Conservation (phyloP, 2,888 invertebrate species). For the Ceratothoa steindachneri region DNA sequence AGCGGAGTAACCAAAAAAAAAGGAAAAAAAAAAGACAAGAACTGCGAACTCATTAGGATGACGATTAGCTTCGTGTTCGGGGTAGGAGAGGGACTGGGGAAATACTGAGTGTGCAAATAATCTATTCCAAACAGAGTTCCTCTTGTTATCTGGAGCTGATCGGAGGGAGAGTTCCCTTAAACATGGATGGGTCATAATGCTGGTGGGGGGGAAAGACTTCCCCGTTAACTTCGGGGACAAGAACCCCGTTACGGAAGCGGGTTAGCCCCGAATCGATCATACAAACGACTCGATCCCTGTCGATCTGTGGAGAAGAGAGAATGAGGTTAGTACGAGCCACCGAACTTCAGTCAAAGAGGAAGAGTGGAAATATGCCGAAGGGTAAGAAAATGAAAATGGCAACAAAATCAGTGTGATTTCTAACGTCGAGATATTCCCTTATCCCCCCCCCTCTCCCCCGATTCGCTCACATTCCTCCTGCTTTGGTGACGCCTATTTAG, state of each 20-base stretch:
- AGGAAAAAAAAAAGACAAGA: background rate
- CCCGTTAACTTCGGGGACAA: background rate
- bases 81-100: background rate
- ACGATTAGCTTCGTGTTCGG: background rate
- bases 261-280: constrained; percentile 2
- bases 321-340: background rate
- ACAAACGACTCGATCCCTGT: background rate
- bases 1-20: background rate
- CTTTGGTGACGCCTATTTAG: too few species aligned
- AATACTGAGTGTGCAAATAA: background rate
- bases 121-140: background rate
- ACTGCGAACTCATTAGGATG: background rate
- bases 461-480: too few species aligned
- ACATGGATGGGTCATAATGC: background rate
- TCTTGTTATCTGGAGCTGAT: constrained; percentile 13
- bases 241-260: background rate
- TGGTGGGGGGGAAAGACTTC: background rate
- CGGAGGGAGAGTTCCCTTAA: background rate
- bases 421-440: too few species aligned
- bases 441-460: too few species aligned
- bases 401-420: too few species aligned
- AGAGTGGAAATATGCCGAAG: background rate
- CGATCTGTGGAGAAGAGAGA: background rate
- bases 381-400: too few species aligned
- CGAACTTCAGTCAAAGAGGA: background rate